Evolutionary conservation across 2,797 vertebrate genomes (phyloP), one percentile per base, ranked within the genome.

Genomic region (Phoeniculus purpureus): DNA sequence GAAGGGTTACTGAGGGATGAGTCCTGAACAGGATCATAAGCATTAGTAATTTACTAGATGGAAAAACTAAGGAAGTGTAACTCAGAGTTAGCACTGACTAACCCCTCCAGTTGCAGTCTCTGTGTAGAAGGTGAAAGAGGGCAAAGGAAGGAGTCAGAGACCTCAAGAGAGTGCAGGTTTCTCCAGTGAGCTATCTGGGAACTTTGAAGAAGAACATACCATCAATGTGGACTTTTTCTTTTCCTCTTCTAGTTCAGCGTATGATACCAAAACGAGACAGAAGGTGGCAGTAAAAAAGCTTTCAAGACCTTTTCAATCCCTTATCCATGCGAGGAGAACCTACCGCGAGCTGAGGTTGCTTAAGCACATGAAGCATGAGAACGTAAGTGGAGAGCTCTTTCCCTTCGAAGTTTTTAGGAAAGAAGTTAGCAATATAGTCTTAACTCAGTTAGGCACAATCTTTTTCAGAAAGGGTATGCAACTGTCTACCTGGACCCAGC

Each of bases 241-340:
- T 77, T 70, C 55, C 21, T 92, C 55, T 96, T 96, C 80, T 96
- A 99, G 99, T 97, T 99, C 98, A 31, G 98, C 99, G 1, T 96
- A 97, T 93, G 99, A 99, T 97, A 95, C 96, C 81, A 98, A 97
- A 92, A 97, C 98, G 26, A 98, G 98, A 95, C 95, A 98, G 97
- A 99, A 98, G 96, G 98, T 99, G 97, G 99, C 99, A 14, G 99
- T 99, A 94, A 99, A 99, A 98, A 99, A 99, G 95, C 98, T 99
- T 78, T 98, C 99, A 82, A 98, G 99, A 76, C 99, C 99, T n/a
- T 99, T 99, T 96, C 99, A 99, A 96, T 99, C 99, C 0, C 98
- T 99, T 87, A 98, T 99, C 79, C 99, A 99, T 3, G 99, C 99
- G 8, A 98, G 99, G 92, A 98, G 99, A 83, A 98, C 99, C 3